Conservation (phyloP, 2,113 vertebrate genomes). For the Corydoras sp. region DNA sequence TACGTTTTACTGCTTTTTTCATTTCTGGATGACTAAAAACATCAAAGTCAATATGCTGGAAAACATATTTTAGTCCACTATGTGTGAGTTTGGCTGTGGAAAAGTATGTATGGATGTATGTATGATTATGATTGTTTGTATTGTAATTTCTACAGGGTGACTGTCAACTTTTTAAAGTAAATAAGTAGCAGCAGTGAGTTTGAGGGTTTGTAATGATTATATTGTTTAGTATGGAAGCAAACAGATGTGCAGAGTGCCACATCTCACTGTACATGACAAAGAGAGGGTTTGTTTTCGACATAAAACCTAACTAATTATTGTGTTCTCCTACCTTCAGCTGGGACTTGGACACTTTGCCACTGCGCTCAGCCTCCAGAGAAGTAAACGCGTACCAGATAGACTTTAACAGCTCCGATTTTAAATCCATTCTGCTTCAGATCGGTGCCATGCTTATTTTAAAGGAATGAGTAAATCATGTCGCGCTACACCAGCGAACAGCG, state of each 20-base stretch:
- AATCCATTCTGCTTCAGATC: conserved; percentile 25
- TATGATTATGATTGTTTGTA: too few species aligned
- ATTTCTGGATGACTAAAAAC: too few species aligned
- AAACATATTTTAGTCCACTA: too few species aligned
- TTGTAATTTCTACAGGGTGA: too few species aligned
- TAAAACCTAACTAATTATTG: background rate
- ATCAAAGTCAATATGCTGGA: too few species aligned
- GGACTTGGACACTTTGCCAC: conserved; percentile 86
- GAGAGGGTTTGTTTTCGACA: background rate
- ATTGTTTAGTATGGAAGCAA: background rate
- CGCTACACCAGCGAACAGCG: background rate
- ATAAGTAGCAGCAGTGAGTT: background rate
- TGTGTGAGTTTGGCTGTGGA: too few species aligned
- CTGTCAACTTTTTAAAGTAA: too few species aligned
- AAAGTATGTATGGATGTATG: too few species aligned
- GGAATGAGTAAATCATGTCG: background rate
- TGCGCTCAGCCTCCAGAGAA: conserved; percentile 78
- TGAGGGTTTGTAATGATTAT: background rate
- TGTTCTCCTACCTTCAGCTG: conserved; percentile 73
- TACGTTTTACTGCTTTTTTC: too few species aligned
- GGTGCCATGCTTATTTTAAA: background rate
- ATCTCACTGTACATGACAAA: background rate
- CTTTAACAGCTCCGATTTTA: conserved; percentile 72
- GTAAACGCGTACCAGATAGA: conserved; percentile 87
- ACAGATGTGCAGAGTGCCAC: background rate